Evolutionary conservation across 1,140 invertebrate genomes (phyloP).

Genomic region (Triops cancriformis): DNA sequence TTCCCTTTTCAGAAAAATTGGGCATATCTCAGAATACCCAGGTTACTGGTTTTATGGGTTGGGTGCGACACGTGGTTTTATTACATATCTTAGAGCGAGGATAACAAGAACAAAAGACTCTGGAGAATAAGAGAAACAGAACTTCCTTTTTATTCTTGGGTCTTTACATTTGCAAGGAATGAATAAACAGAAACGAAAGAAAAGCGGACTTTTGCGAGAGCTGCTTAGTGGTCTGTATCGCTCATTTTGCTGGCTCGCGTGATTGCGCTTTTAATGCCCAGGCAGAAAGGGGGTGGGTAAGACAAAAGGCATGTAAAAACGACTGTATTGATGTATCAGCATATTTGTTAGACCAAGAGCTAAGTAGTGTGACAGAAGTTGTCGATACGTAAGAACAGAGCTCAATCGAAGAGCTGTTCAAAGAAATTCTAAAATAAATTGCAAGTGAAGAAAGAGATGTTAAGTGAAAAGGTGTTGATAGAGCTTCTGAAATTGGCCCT

Average conservation of each 20-base stretch:
- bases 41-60: not conserved
- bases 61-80: not conserved
- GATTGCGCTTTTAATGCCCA: not conserved
- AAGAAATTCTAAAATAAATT: not conserved
- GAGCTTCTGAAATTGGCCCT: not conserved
- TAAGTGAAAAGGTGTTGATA: not conserved
- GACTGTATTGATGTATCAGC: no score
- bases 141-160: not conserved
- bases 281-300: not conserved
- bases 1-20: not conserved
- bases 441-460: not conserved
- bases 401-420: not conserved
- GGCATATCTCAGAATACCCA: not conserved
- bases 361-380: no score
- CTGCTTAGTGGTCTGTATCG: not conserved
- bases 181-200: not conserved
- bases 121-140: not conserved
- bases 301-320: not conserved
- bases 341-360: no score
- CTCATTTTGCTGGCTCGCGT: not conserved
- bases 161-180: not conserved
- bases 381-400: not conserved
- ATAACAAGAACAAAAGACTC: not conserved
- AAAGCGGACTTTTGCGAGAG: not conserved
- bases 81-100: not conserved